Evolutionary conservation across 2,888 invertebrate genomes (phyloP), one percentile per base, ranked within the genome.

Genomic region (Orchestes rusci): DNA sequence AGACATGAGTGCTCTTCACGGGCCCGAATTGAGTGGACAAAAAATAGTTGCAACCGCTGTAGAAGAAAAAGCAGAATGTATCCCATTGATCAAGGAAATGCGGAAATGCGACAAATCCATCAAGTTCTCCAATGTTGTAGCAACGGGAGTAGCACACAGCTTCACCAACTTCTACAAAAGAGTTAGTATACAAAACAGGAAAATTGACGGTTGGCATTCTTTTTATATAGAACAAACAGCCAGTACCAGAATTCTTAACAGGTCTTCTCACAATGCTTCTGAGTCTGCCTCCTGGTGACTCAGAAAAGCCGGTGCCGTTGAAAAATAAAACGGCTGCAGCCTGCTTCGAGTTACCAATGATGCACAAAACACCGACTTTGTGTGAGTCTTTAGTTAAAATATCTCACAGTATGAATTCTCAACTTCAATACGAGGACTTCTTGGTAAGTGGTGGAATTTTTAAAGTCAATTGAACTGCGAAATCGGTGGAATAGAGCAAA

Each of bases 181-280:
- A 32, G 45, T 44, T 18, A 39, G 44, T 43, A 20, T 16, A 4
- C 13, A 5, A n/a, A n/a, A n/a, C n/a, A n/a, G n/a, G n/a, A n/a
- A n/a, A n/a, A 3, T n/a, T 35, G 8, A 16, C 2, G 35, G 7
- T 37, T 27, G 10, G 2, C 10, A 2, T 27, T 27, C 12, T 2
- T 2, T 27, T 27, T 12, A 2, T n/a, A 27, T 7, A 23, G 23
- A 23, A 23, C 10, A 10, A 10, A 5, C 10, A 7, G 5, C 23
- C 23, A 23, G 10, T 23, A 7, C 23, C 23, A 5, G 10, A 23
- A 5, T 23, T 10, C 5, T 7, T 23, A 7, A 7, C 23, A 7
- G 23, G 23, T 23, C 7, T 23, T 7, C 5, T 23, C 5, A 23
- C 10, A 10, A 7, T 7, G 5, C 23, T 23, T 7, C 23, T 10